These are phyloP conservation scores for Dioctria linearis DNA, from an alignment of 2,888 invertebrate species.

Conservation along the genomic window DNA sequence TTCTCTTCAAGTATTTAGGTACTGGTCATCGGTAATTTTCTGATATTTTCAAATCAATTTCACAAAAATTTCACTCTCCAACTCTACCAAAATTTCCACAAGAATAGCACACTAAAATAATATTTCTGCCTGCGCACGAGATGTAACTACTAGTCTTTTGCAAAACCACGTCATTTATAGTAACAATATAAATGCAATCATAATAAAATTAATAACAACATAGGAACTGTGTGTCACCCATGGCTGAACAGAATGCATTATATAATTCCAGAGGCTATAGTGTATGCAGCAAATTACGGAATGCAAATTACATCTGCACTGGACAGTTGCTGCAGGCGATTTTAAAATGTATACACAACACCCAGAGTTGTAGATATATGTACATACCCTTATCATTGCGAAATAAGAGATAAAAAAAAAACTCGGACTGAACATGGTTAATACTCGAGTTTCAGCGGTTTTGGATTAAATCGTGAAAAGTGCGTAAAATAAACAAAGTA, in stretches of 20 bases:
- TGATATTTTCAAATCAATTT: too few species aligned
- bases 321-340: constrained; percentile 30
- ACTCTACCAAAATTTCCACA: too few species aligned
- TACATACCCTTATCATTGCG: neutral
- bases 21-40: too few species aligned
- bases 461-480: constrained; percentile 39
- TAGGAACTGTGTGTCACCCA: neutral
- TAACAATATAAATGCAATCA: constrained; percentile 45
- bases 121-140: neutral
- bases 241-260: constrained; percentile 3
- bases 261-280: neutral
- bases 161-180: constrained; percentile 34
- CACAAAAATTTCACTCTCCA: too few species aligned
- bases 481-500: constrained; percentile 29
- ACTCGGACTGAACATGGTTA: neutral
- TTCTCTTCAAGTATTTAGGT: too few species aligned
- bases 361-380: neutral
- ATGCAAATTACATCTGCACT: constrained; percentile 40
- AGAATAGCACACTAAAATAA: too few species aligned
- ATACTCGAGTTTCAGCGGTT: constrained; percentile 3
- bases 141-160: neutral
- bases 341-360: neutral
- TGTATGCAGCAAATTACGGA: constrained; percentile 2
- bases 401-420: neutral
- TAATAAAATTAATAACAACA: constrained; percentile 47